Evolutionary conservation across 1,140 invertebrate species (phyloP).

Genomic region (Anthonomus grandis): DNA sequence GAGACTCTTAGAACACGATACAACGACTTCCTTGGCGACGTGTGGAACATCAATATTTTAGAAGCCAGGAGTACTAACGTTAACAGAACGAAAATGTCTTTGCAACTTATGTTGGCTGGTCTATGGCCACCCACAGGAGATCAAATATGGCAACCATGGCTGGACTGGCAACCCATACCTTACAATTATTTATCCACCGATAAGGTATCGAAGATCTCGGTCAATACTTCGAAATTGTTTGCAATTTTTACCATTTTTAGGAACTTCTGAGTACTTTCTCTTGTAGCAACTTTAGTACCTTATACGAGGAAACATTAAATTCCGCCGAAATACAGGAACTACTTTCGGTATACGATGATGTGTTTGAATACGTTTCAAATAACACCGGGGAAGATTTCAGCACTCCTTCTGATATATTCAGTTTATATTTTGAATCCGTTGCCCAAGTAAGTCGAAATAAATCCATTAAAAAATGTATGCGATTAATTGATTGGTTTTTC

Average conservation of each 20-base stretch:
- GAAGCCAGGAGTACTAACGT: conserved; percentile 46
- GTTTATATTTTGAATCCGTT: background rate
- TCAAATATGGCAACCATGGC: conserved; percentile 48
- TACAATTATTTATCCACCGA: conserved; percentile 32
- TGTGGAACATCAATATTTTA: conserved; percentile 51
- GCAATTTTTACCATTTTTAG: background rate
- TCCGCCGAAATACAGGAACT: background rate
- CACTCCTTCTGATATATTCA: background rate
- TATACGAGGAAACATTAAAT: background rate
- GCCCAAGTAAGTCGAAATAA: background rate
- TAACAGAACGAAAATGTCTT: conserved; percentile 58
- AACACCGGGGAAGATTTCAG: background rate
- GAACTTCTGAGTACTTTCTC: background rate
- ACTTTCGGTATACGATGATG: background rate
- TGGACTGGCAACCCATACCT: conserved; percentile 59
- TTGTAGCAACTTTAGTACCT: background rate
- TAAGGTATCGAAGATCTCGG: background rate
- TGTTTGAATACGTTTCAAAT: background rate
- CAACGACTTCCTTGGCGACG: conserved; percentile 53
- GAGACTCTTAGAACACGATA: conserved; percentile 60
- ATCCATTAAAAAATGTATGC: background rate
- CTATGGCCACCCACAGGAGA: conserved; percentile 52
- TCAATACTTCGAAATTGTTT: background rate
- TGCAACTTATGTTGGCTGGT: conserved; percentile 53
- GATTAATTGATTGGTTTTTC: background rate